A percentile compares a stretch with the other conserved stretches of the same genome.
phyloP scores from a whole-genome alignment of 1,140 invertebrate species.

The Luehdorfia chinensis region DNA sequence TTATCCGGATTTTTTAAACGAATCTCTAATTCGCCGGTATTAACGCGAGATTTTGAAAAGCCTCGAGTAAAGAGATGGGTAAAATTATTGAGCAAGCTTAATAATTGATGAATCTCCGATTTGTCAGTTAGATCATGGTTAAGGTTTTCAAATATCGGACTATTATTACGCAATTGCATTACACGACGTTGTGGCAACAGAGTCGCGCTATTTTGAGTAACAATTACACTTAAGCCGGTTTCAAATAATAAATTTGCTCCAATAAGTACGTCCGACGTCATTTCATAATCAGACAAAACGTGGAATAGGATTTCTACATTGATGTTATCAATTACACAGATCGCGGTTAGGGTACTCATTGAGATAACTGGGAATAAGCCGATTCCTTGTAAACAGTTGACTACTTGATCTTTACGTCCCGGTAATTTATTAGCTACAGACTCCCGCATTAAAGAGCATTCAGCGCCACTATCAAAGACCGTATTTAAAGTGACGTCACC shows the following conservation, averaged over 20 bases:
- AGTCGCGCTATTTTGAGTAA: constrained; percentile 15
- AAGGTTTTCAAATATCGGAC: constrained; percentile 15
- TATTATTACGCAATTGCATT: constrained; percentile 16
- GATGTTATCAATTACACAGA: constrained; percentile 26
- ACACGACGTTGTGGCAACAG: constrained; percentile 11
- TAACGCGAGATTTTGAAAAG: constrained; percentile 19
- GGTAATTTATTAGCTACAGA: constrained; percentile 23
- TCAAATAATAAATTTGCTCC: constrained; percentile 23
- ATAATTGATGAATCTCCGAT: constrained; percentile 16
- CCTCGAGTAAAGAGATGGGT: constrained; percentile 17
- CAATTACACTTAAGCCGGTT: constrained; percentile 20
- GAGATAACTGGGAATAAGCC: constrained; percentile 26
- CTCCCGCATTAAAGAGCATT: constrained; percentile 30
- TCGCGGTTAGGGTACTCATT: constrained; percentile 10
- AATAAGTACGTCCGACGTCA: constrained; percentile 26
- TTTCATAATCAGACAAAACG: constrained; percentile 28
- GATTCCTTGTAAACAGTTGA: constrained; percentile 24
- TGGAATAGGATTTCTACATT: constrained; percentile 28
- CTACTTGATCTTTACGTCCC: constrained; percentile 10
- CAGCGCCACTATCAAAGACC: constrained; percentile 30
- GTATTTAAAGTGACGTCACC: constrained; percentile 3
- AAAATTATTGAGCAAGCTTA: constrained; percentile 18
- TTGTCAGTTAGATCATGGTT: constrained; percentile 21
- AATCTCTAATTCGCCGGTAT: constrained; percentile 12
- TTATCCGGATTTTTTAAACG: too few species aligned